Base-by-base conservation (phyloP, 2,113 vertebrate species). In the Caracal caracal region DNA sequence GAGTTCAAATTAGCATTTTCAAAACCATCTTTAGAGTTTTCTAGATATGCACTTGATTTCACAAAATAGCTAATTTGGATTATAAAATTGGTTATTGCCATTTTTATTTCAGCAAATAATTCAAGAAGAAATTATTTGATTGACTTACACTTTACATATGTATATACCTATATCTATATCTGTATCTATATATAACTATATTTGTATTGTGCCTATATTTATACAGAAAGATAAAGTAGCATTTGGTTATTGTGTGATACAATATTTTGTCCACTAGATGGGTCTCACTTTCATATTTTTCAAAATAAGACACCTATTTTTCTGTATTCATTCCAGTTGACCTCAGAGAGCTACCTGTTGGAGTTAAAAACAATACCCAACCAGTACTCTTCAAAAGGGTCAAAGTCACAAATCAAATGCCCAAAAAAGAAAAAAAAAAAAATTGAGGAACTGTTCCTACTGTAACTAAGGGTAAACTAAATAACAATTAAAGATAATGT, bases 221-320 rank as follows among this genome's bases (percentile, higher is more conserved):
- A 73, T 56, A 19, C 8, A 80, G 20, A 97, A 82, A 78, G 37
- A 40, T 35, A 89, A 6, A 49, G 16, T 12, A 61, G 20, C 1
- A 3, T 4, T 53, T 51, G 0, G 6, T 0, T 97, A 94, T 66
- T 78, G 75, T 98, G 97, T 96, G 95, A 95, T 98, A 78, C 33
- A 91, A 20, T 93, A 40, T 89, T 91, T 51, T 92, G 66, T 89
- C 97, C 96, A 96, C 95, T 97, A 98, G 98, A 97, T 98, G 97
- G 97, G 92, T n/a, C 40, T 94, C 71, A 96, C 43, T 90, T 93
- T 97, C 95, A 88, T 97, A 87, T 70, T 89, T 89, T 85, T 95
- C 20, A 63, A 86, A 94, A n/a, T 33, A 63, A 80, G 26, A 88
- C 40, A 40, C 40, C 53, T 56, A 10, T 70, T 85, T 83, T 59